phyloP scores from a whole-genome alignment of 2,113 vertebrate genomes.

The Dasyornis broadbenti region DNA sequence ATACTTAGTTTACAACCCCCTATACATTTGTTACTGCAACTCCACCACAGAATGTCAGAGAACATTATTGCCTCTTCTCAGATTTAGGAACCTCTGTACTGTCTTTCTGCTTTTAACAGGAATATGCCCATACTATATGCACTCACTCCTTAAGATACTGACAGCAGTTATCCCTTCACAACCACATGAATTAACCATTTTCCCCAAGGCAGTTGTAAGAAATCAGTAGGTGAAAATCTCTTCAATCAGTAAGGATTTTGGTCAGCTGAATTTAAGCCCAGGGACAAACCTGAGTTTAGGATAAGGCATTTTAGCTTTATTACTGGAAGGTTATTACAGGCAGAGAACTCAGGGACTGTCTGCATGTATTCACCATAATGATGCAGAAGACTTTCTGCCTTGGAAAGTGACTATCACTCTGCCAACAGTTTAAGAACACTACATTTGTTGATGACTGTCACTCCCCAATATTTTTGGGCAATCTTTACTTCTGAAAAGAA shows the following conservation, averaged over 20 bases:
- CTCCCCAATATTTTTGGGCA: neutral
- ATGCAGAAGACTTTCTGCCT: neutral
- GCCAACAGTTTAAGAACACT: neutral
- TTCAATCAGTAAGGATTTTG: neutral
- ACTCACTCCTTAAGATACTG: neutral
- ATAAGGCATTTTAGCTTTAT: neutral
- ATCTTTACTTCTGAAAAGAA: neutral
- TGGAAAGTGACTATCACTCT: neutral
- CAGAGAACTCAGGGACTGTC: neutral
- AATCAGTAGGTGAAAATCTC: neutral
- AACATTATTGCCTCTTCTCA: neutral
- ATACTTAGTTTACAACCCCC: neutral
- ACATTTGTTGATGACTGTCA: neutral
- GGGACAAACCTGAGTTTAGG: neutral
- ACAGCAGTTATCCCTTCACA: neutral
- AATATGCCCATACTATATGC: neutral
- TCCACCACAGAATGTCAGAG: neutral
- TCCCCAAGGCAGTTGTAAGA: neutral
- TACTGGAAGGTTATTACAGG: neutral
- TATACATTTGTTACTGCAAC: neutral
- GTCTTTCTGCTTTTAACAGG: neutral
- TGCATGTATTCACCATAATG: neutral
- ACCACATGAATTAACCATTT: rapidly evolving
- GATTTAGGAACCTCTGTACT: neutral
- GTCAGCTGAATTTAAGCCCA: neutral